Evolutionary conservation across 2,888 invertebrate genomes (phyloP).

Genomic region (Rhodophaea formosa): DNA sequence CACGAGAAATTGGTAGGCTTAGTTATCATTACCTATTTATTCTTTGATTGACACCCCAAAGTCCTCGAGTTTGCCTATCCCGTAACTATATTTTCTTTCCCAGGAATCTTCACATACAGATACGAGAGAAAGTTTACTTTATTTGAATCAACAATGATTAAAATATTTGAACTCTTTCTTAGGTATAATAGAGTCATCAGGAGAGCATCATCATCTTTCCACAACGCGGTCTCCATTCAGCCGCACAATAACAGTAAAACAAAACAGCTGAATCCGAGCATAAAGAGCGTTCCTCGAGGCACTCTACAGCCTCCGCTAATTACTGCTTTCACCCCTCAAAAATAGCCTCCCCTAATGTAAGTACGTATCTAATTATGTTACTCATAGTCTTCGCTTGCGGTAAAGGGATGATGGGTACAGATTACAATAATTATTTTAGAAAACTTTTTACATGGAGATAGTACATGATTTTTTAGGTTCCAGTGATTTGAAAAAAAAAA

Average conservation of each 20-base stretch:
- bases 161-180: no score
- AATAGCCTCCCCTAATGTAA: slow-evolving; percentile 12
- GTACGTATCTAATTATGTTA: slow-evolving; percentile 12
- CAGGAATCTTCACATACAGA: no score
- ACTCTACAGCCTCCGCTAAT: slow-evolving; percentile 23
- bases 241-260: slow-evolving; percentile 48
- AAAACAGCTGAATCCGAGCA: slow-evolving; percentile 40
- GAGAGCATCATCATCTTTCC: background rate
- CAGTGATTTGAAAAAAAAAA: no score
- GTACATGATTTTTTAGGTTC: no score
- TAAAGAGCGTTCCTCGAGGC: slow-evolving; percentile 42
- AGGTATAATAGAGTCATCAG: background rate
- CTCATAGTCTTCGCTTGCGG: background rate
- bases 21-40: no score
- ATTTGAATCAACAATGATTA: no score
- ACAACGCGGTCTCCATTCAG: slow-evolving; percentile 8
- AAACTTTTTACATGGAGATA: no score
- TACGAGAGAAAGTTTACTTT: no score
- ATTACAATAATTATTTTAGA: background rate
- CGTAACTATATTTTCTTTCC: no score
- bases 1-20: no score
- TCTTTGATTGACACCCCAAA: no score
- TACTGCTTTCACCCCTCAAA: slow-evolving; percentile 10
- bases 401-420: background rate
- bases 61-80: no score